Evolutionary conservation across 2,888 invertebrate species (phyloP), one percentile per base, ranked within the genome.

Genomic region (Pristionchus entomophagus): DNA sequence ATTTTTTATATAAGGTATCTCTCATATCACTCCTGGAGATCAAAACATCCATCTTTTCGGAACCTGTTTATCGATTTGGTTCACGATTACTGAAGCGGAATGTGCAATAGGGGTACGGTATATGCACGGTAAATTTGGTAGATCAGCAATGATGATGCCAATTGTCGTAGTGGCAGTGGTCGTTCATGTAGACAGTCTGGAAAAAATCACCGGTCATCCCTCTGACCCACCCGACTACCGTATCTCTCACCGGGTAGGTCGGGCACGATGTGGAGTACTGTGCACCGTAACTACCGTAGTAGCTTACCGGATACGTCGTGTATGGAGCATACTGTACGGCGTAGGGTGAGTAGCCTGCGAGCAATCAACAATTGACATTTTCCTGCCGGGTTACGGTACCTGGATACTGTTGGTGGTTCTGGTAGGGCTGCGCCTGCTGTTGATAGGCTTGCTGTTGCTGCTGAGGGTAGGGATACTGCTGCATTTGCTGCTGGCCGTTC

Each of bases 61-160:
- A 65, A 65, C 65, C 65, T 12, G 32, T 65, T 65, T 65, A 65
- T 65, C 32, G 8, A 35, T 29, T 62, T 26, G n/a, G 6, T 26
- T 12, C 17, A 19, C 3, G 35, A 29, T 32, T 32, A 35, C 4
- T 32, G 32, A 32, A 65, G 17, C 35, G 65, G 65, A 35, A 65
- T 35, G 65, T 0, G 19, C n/a, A n/a, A 32, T 1, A 1, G 65
- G 35, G n/a, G n/a, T n/a, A n/a, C 29, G 65, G 65, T 65, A 62
- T 62, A 8, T 8, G 59, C 8, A 62, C 4, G 59, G 29, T 4
- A 22, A 59, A n/a, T 14, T 22, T 12, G 59, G 59, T 59, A 59
- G 59, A n/a, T 59, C 59, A 59, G 59, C 65, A 65, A 35, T 69
- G 69, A n/a, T 69, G 69, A 38, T 69, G 69, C 69, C 69, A 69